Evolutionary conservation across 2,113 vertebrate genomes (phyloP), one percentile per base, ranked within the genome.

Genomic region (Aphyosemion australe): DNA sequence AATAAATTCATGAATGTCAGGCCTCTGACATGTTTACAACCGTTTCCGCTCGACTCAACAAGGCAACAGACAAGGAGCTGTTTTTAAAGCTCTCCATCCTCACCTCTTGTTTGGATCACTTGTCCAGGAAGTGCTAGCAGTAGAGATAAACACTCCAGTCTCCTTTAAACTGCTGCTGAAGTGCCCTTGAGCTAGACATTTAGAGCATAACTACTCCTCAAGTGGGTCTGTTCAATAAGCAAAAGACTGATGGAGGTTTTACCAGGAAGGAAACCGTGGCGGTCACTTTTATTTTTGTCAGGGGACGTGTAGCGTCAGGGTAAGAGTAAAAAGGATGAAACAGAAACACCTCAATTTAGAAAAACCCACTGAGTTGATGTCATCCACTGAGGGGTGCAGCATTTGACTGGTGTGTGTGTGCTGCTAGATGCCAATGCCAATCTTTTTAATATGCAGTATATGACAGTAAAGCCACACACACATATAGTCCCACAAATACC

Each of bases 1-100:
- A 82, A 92, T 93, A 92, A 89, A 88, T 90, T 89, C 85, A 90
- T 88, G 87, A 91, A 89, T 91, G 91, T 88, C 89, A 89, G 81
- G 87, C 67, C 58, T 79, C 72, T 72, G 89, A 88, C 89, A 91
- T 88, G 74, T 91, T 92, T 90, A 92, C 80, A 73, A 72, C 76
- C 68, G 61, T 50, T 48, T 41, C 61, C 74, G 79, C 82, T 87
- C 68, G 71, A 74, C 82, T 82, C 84, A 77, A 88, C 74, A 84
- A 81, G 84, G 76, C 79, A 78, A 58, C 52, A 65, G 39, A 45
- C 45, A 51, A 74, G 70, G 54, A 69, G 56, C 73, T 41, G 70
- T 48, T 70, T 58, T 34, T 46, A 46, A 46, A 3, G 12, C 1
- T 21, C 52, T 50, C 2, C 18, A 8, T 49, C 20, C 50, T 11